Evolutionary conservation across 2,797 vertebrate genomes (phyloP).

Genomic region (Sarcoramphus papa): DNA sequence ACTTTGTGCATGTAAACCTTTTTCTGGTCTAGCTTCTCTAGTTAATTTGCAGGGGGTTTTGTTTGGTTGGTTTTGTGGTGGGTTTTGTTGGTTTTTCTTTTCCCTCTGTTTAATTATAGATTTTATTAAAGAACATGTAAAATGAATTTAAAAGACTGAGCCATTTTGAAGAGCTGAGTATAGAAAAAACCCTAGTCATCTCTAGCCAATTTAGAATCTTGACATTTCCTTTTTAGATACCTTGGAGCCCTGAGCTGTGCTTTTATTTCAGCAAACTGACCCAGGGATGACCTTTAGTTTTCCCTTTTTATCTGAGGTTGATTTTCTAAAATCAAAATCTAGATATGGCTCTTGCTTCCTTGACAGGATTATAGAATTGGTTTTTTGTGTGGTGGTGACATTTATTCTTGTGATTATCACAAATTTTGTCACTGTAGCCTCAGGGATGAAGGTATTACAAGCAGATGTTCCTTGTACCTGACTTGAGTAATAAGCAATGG

Average conservation of each 20-base stretch:
- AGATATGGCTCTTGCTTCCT: background rate
- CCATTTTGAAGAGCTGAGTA: background rate
- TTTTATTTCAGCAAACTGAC: background rate
- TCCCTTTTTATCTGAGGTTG: background rate
- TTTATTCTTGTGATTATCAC: background rate
- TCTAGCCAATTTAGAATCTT: background rate
- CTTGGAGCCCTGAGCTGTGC: background rate
- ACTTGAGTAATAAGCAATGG: background rate
- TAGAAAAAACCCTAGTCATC: background rate
- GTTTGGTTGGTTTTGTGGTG: rapidly evolving
- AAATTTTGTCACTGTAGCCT: background rate
- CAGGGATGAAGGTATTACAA: background rate
- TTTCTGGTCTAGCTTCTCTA: background rate
- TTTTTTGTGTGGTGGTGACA: rapidly evolving
- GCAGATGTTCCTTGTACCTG: background rate
- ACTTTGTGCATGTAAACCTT: background rate
- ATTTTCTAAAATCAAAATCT: background rate
- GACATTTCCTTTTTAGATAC: background rate
- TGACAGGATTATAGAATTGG: background rate
- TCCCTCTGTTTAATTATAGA: background rate
- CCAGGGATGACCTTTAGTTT: background rate
- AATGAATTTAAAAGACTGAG: background rate
- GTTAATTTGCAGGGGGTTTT: background rate
- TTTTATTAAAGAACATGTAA: background rate
- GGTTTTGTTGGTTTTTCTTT: background rate